These are phyloP conservation scores for Macrocentrus cingulum DNA, from an alignment of 1,140 invertebrate species.

Conservation along the genomic window DNA sequence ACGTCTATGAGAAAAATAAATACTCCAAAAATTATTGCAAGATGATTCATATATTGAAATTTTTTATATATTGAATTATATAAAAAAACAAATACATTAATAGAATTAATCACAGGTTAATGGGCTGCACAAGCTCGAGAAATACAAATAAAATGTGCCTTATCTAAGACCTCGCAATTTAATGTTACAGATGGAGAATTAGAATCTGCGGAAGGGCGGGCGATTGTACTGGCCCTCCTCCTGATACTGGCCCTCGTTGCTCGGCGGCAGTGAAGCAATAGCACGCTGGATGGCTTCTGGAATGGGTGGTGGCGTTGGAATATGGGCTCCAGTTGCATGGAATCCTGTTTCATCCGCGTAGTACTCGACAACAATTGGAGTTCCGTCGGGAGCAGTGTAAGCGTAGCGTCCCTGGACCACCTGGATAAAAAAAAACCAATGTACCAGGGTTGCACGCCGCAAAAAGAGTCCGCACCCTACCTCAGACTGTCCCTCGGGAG, in stretches of 20 bases:
- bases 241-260: conserved; percentile 34
- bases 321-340: conserved; percentile 59
- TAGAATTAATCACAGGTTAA: conserved; percentile 28
- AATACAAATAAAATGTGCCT: neutral
- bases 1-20: no score
- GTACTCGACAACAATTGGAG: conserved; percentile 69
- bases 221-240: conserved; percentile 27
- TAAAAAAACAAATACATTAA: conserved; percentile 20
- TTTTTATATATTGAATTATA: neutral
- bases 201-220: conserved; percentile 35
- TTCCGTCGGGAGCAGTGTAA: conserved; percentile 75
- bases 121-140: neutral
- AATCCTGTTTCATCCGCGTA: conserved; percentile 78
- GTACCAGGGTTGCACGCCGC: neutral
- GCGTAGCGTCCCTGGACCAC: conserved; percentile 69
- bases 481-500: conserved; percentile 46
- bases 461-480: conserved; percentile 26
- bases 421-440: no score
- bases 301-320: conserved; percentile 67
- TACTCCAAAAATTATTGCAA: neutral
- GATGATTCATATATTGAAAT: conserved; percentile 3
- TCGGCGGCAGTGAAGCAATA: conserved; percentile 59
- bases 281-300: conserved; percentile 69
- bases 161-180: neutral
- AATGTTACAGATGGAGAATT: conserved; percentile 2